Evolutionary conservation across 2,113 vertebrate genomes (phyloP).

Genomic region (Oenanthe oenanthe): DNA sequence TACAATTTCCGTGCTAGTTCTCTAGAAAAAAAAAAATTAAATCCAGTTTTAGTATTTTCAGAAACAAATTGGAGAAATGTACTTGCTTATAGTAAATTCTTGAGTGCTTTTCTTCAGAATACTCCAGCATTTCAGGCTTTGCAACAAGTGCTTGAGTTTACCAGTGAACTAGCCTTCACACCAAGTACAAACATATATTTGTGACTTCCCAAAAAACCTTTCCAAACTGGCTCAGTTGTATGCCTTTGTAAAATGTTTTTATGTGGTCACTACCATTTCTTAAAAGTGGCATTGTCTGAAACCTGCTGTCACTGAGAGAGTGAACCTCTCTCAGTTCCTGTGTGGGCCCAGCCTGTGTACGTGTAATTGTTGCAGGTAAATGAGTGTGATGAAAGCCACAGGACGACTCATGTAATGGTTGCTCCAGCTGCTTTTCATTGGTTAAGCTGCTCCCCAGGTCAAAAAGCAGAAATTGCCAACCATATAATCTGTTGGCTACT

Average conservation of each 20-base stretch:
- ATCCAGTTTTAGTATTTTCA: neutral
- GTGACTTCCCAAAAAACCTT: neutral
- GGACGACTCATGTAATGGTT: neutral
- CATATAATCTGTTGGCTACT: neutral
- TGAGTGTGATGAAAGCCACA: neutral
- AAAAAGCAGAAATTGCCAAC: neutral
- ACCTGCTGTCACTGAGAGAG: neutral
- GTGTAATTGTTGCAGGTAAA: neutral
- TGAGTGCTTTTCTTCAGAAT: neutral
- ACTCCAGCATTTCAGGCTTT: neutral
- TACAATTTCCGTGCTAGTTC: neutral
- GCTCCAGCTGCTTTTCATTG: neutral
- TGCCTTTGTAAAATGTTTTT: neutral
- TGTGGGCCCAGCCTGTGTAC: neutral
- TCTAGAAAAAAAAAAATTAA: neutral
- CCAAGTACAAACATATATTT: neutral
- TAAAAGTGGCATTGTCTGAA: neutral
- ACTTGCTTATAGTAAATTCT: neutral
- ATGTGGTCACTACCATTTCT: neutral
- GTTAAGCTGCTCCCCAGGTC: neutral
- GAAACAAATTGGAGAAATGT: neutral
- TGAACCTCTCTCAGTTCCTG: neutral
- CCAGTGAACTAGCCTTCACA: neutral
- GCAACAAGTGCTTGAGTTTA: neutral
- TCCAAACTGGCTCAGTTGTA: neutral